phyloP scores from a whole-genome alignment of 2,113 vertebrate genomes.

The Vulpes lagopus region DNA sequence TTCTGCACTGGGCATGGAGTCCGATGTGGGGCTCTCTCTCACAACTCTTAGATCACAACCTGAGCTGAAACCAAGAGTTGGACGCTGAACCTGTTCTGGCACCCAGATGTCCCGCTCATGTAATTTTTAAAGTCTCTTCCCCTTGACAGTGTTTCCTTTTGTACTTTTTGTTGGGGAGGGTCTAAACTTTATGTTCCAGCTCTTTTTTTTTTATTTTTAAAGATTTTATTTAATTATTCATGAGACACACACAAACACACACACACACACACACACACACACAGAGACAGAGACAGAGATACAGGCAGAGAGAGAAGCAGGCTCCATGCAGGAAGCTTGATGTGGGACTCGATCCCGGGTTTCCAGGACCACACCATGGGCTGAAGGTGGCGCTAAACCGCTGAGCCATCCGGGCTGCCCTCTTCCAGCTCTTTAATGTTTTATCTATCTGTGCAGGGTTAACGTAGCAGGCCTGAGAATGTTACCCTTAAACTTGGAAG shows the following conservation, averaged over 20 bases:
- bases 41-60: neutral
- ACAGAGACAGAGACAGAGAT: no score
- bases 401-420: no score
- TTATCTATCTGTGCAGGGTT: slow-evolving; percentile 21
- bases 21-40: neutral
- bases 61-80: neutral
- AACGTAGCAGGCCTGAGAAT: neutral
- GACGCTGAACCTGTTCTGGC: neutral
- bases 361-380: no score
- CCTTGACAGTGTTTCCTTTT: neutral
- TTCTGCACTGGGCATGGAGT: neutral
- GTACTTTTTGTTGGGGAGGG: neutral
- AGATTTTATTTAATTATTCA: no score
- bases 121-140: neutral
- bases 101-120: neutral
- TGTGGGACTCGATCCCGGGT: no score
- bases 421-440: neutral
- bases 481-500: neutral
- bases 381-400: no score
- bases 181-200: neutral
- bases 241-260: no score
- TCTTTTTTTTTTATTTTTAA: neutral
- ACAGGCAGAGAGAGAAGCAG: no score
- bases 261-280: no score
- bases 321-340: no score